These are phyloP conservation scores for Melanocharis versteri DNA, from an alignment of 2,113 vertebrate species.

Conservation along the genomic window DNA sequence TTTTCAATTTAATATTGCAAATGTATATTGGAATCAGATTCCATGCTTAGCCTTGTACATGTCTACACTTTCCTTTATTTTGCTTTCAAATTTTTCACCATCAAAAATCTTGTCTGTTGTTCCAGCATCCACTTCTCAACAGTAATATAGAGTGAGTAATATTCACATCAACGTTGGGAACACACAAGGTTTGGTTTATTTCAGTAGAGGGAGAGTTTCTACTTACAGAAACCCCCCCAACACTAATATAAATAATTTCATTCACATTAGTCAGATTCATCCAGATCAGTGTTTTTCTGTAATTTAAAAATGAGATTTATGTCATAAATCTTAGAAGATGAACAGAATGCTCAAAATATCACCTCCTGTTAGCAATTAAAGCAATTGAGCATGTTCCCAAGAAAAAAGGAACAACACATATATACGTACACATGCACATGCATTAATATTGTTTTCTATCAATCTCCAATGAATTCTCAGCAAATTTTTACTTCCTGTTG, in stretches of 20 bases:
- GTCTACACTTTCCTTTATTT: not conserved
- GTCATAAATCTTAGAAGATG: not conserved
- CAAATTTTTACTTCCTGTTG: not conserved
- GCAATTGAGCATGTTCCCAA: not conserved
- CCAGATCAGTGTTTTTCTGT: not conserved
- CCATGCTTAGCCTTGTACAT: not conserved
- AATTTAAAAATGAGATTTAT: not conserved
- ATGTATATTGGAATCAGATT: not conserved
- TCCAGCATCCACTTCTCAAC: not conserved
- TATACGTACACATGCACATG: not conserved
- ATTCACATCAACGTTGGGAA: accelerated
- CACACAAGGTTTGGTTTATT: not conserved
- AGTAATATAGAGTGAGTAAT: not conserved
- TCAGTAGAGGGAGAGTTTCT: not conserved
- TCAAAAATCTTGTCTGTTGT: not conserved
- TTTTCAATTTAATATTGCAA: not conserved
- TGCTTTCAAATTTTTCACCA: not conserved
- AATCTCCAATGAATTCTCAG: not conserved
- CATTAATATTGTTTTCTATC: not conserved
- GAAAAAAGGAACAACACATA: not conserved
- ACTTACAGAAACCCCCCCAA: accelerated
- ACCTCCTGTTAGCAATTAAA: not conserved
- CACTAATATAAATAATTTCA: not conserved
- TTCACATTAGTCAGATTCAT: not conserved
- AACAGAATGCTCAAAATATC: not conserved